Base-by-base conservation (phyloP, 1,140 invertebrate genomes). In the Drosophila chauvacae region DNA sequence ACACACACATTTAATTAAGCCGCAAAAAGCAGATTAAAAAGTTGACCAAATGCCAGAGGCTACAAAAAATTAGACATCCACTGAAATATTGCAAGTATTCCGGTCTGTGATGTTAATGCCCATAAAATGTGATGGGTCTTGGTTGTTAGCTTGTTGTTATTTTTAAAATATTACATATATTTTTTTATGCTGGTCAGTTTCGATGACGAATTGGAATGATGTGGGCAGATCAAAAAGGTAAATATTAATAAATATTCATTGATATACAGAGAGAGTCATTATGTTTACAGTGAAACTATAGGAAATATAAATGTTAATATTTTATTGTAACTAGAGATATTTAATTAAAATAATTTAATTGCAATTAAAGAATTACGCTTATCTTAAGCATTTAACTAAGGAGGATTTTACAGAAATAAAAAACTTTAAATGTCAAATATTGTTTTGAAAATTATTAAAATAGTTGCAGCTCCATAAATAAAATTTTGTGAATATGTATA, bases 21-120 rank as follows among this genome's bases (percentile, higher is more conserved):
- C 64, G 44, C 74, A 42, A 62, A 75, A 70, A 77, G 55, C 64
- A 62, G 68, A 87, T 88, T 88, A 56, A 87, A 66, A 68, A 63
- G 66, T 72, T 84, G 77, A 74, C 65, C 80, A 83, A 84, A 81
- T 78, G 69, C 68, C 82, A 81, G 60, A 77, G 66, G 64, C 51
- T 30, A 56, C 70, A 60, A 62, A 63, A 76, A 45, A 76, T 41
- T 23, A 55, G 65, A 37, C 63, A 53, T 53, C 33, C 47, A 37
- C 41, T 51, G 16, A 57, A 75, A 75, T 66, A 75, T 65, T 64
- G 60, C 73, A 64, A 50, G 71, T 39, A 56, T 56, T 80, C 48
- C 64, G 39, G 30, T 68, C 42, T 30, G 56, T 55, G 51, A 42
- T 65, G 45, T 28, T 51, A 20, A 80, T 82, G 44, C 48, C 60